Evolutionary conservation across 2,797 vertebrate species (phyloP).

Genomic region (Malacoraja senta): DNA sequence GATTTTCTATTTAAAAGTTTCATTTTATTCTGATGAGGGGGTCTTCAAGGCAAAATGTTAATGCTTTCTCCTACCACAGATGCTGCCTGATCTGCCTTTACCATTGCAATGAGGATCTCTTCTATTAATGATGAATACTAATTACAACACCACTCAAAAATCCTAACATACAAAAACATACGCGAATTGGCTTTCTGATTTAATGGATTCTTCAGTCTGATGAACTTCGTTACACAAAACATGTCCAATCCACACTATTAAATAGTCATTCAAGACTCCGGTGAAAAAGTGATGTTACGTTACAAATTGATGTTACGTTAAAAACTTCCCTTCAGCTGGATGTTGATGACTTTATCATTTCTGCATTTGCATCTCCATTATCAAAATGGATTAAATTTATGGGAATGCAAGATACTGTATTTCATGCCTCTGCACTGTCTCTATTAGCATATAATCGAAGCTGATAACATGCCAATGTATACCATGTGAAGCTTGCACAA

Average conservation of each 20-base stretch:
- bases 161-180: background rate
- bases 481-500: background rate
- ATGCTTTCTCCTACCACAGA: too few species aligned
- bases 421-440: background rate
- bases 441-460: background rate
- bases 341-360: background rate
- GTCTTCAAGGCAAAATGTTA: too few species aligned
- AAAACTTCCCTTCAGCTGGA: slow-evolving; percentile 13
- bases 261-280: background rate
- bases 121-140: background rate
- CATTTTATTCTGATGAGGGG: background rate
- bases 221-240: background rate
- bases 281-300: background rate
- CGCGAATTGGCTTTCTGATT: background rate
- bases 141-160: background rate
- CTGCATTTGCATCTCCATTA: background rate
- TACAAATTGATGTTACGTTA: background rate
- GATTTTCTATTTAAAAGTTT: background rate
- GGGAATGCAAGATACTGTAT: slow-evolving; percentile 12
- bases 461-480: background rate
- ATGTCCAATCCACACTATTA: background rate
- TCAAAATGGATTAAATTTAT: background rate
- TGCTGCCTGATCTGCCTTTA: background rate
- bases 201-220: background rate
- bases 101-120: background rate